phyloP scores from a whole-genome alignment of 2,888 invertebrate genomes.

The Drosophila austrosaltans region DNA sequence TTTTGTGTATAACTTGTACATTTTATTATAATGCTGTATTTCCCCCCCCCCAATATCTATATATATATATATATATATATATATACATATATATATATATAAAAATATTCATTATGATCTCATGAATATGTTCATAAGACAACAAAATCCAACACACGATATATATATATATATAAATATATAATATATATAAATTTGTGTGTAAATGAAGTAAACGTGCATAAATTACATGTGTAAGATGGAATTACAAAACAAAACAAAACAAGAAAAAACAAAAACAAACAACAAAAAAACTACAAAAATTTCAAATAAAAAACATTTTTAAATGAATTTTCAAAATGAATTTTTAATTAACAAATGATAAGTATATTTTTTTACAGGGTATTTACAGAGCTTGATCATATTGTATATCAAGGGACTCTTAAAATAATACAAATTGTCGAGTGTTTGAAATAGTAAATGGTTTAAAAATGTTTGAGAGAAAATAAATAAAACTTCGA shows the following conservation, averaged over 20 bases:
- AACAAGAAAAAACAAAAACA: constrained; percentile 34
- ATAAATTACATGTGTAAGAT: constrained; percentile 64
- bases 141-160: constrained; percentile 43
- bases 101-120: constrained; percentile 80
- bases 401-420: no score
- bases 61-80: constrained; percentile 39
- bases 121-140: constrained; percentile 83
- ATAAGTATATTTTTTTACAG: not conserved
- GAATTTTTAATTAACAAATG: not conserved
- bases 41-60: constrained; percentile 51
- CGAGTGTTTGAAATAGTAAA: no score
- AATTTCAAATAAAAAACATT: constrained; percentile 19
- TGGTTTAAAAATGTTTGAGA: no score
- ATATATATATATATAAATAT: constrained; percentile 2
- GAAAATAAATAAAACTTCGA: no score
- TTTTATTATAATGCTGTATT: constrained; percentile 72
- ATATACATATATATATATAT: constrained; percentile 40
- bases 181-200: constrained; percentile 40
- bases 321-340: constrained; percentile 1
- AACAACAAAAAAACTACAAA: constrained; percentile 29
- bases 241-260: constrained; percentile 43
- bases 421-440: no score
- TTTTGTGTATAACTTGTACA: constrained; percentile 61
- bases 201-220: constrained; percentile 67
- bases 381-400: no score